Evolutionary conservation across 92 coral and sea anemone species (phyloP).

Genomic region (Scolanthus callimorphus): DNA sequence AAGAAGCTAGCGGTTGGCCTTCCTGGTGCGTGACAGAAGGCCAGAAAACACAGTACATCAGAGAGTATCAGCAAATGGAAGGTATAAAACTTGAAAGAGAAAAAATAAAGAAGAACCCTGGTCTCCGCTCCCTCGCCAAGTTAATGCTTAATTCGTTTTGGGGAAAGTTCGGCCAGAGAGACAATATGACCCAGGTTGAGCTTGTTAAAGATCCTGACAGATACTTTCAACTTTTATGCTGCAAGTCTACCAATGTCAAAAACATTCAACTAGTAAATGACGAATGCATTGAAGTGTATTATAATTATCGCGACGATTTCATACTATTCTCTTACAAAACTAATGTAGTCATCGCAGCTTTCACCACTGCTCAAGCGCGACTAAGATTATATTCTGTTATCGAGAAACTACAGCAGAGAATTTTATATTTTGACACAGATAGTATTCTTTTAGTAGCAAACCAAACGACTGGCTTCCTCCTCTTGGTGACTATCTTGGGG

Average conservation of each 20-base stretch:
- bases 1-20: slow-evolving; percentile 41
- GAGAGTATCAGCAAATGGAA: slow-evolving; percentile 10
- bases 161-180: slow-evolving; percentile 44
- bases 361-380: slow-evolving; percentile 4
- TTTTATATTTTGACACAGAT: slow-evolving; percentile 32
- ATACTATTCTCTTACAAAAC: not conserved
- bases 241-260: not conserved
- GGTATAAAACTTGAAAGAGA: slow-evolving; percentile 5
- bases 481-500: slow-evolving; percentile 22
- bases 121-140: not conserved
- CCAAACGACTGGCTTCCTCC: slow-evolving; percentile 15
- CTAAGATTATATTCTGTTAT: slow-evolving; percentile 7
- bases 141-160: slow-evolving; percentile 14
- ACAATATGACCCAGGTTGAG: slow-evolving; percentile 7
- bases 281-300: not conserved
- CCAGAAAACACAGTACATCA: slow-evolving; percentile 23
- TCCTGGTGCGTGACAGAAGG: slow-evolving; percentile 35
- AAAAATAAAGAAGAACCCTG: slow-evolving; percentile 4
- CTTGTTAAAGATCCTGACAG: slow-evolving; percentile 10
- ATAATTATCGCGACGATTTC: not conserved
- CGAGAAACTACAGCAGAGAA: not conserved
- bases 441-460: slow-evolving; percentile 6
- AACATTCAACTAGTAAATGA: not conserved
- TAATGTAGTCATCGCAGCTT: not conserved
- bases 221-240: slow-evolving; percentile 2